A percentile compares a stretch with the other conserved stretches of the same genome.
phyloP scores from a whole-genome alignment of 2,888 invertebrate genomes.

The Limenitis camilla region DNA sequence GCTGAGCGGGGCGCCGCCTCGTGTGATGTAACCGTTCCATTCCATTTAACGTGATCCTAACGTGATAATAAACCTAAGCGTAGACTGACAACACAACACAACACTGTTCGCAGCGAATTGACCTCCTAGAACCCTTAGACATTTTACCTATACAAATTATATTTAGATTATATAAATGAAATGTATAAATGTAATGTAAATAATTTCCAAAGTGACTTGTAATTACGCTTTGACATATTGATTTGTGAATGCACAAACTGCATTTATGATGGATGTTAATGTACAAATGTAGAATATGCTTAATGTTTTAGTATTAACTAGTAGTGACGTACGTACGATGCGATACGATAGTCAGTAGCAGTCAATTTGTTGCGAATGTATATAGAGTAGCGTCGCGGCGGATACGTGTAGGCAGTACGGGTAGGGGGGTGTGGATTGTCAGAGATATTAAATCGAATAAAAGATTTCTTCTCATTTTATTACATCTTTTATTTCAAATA shows the following conservation, averaged over 20 bases:
- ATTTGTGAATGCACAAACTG: constrained; percentile 13
- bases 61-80: constrained; percentile 46
- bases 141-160: too few relatives aligned
- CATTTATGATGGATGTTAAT: background rate
- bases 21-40: constrained; percentile 53
- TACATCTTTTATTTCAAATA: constrained; percentile 26
- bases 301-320: too few relatives aligned
- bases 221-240: constrained; percentile 9
- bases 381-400: constrained; percentile 12
- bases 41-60: constrained; percentile 48
- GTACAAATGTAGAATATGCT: constrained; percentile 10
- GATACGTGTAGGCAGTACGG: constrained; percentile 22
- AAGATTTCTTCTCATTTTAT: constrained; percentile 37
- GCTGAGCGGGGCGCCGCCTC: constrained; percentile 32
- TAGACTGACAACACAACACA: background rate
- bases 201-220: background rate
- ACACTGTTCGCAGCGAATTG: constrained; percentile 21
- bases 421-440: constrained; percentile 24
- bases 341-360: too few relatives aligned
- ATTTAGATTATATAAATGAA: too few relatives aligned
- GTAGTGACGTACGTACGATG: too few relatives aligned
- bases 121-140: constrained; percentile 1
- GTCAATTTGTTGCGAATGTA: constrained; percentile 16
- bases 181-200: background rate
- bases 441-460: constrained; percentile 49